A percentile compares a stretch with the other conserved stretches of the same genome.
Conservation (phyloP, 2,113 vertebrate species). For the Nannospalax galili region DNA sequence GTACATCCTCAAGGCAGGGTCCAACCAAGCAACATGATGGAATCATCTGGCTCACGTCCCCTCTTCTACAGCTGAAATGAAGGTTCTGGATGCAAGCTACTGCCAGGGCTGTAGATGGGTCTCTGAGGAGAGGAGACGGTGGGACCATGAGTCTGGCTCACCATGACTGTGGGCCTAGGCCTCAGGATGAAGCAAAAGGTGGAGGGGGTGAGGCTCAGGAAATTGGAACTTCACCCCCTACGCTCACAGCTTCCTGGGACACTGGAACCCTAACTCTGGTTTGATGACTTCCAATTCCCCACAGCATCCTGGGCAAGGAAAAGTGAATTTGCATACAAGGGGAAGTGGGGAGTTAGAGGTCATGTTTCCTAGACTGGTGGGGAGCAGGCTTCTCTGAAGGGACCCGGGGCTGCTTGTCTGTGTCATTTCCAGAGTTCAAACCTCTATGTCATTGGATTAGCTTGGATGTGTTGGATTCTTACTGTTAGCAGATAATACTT, state of each 20-base stretch:
- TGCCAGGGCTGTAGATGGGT: not conserved
- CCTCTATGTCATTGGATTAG: too few species aligned
- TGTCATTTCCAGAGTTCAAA: not conserved
- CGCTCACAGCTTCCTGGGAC: not conserved
- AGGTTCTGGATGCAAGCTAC: not conserved
- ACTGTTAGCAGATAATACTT: not conserved
- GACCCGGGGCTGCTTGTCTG: not conserved
- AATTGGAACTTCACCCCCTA: too few species aligned
- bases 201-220: not conserved
- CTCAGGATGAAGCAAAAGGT: not conserved
- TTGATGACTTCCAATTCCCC: not conserved
- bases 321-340: not conserved
- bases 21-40: not conserved
- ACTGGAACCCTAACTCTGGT: not conserved
- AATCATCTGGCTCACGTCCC: not conserved
- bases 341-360: rapidly evolving
- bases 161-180: not conserved
- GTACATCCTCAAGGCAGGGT: not conserved
- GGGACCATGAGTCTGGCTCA: rapidly evolving
- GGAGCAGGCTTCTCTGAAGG: not conserved
- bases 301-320: too few species aligned
- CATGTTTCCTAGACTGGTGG: too few species aligned
- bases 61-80: not conserved
- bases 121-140: not conserved
- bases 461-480: not conserved